Conservation (phyloP, 2,113 vertebrate species). For the Nipponia nippon region DNA sequence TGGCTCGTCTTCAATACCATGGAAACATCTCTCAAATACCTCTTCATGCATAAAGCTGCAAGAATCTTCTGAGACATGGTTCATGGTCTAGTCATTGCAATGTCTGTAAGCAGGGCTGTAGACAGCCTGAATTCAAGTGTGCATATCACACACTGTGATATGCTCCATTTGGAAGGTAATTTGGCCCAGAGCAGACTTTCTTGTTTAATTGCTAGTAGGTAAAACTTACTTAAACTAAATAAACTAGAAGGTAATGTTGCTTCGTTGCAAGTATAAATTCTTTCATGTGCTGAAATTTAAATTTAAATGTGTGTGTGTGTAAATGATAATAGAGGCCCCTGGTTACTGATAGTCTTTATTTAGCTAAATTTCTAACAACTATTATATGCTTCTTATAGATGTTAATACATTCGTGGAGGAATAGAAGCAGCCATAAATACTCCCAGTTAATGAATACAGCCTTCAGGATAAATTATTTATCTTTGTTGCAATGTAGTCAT, state of each 20-base stretch:
- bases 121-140: neutral
- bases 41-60: neutral
- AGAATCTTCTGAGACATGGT: neutral
- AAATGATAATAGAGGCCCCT: neutral
- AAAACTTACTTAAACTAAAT: conserved; percentile 5
- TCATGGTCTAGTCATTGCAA: neutral
- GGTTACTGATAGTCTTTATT: neutral
- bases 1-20: neutral
- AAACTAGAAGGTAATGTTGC: neutral
- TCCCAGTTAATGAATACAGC: neutral
- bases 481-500: neutral
- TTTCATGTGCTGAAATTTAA: neutral
- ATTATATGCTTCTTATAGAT: neutral
- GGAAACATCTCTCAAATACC: neutral
- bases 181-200: neutral
- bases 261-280: neutral
- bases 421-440: neutral
- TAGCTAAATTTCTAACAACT: neutral
- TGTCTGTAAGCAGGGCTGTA: neutral
- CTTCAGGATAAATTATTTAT: neutral
- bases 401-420: neutral
- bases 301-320: neutral
- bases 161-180: neutral
- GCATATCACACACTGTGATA: neutral
- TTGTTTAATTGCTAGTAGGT: neutral